phyloP scores from a whole-genome alignment of 2,797 vertebrate genomes.

The Poeciliopsis infans region DNA sequence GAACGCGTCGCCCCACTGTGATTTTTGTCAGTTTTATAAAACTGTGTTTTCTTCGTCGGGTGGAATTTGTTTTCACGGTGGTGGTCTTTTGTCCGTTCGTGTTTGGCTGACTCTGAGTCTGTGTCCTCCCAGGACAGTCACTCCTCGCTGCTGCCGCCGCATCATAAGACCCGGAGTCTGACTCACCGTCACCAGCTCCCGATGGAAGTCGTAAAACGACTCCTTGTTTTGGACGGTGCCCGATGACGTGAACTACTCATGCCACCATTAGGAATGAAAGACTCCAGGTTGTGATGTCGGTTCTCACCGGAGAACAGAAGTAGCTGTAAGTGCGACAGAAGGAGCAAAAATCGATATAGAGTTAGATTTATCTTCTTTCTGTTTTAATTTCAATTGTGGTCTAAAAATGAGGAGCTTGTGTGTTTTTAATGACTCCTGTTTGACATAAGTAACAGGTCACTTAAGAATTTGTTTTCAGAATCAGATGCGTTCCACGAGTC shows the following conservation, averaged over 20 bases:
- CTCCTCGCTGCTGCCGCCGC: slow-evolving; percentile 34
- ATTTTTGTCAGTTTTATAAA: slow-evolving; percentile 64
- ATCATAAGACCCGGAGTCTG: slow-evolving; percentile 46
- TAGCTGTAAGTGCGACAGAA: slow-evolving; percentile 6
- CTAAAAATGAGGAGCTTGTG: slow-evolving; percentile 9
- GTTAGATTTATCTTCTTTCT: not conserved
- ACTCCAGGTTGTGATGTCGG: not conserved
- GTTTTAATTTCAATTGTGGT: not conserved
- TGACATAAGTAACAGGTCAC: slow-evolving; percentile 3
- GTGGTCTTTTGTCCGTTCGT: slow-evolving; percentile 61
- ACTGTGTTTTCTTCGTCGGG: slow-evolving; percentile 41
- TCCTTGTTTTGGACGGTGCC: slow-evolving; percentile 31
- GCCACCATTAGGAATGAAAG: slow-evolving; percentile 19
- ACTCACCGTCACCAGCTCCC: slow-evolving; percentile 61
- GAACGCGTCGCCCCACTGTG: slow-evolving; percentile 46
- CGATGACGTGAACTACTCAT: slow-evolving; percentile 27
- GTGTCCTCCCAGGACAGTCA: slow-evolving; percentile 30
- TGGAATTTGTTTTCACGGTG: slow-evolving; percentile 58
- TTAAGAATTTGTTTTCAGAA: slow-evolving; percentile 1
- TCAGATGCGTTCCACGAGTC: slow-evolving; percentile 4
- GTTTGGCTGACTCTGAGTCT: slow-evolving; percentile 50
- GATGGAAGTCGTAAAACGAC: slow-evolving; percentile 12
- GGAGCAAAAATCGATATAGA: not conserved
- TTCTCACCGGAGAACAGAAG: not conserved
- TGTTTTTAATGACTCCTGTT: slow-evolving; percentile 5